phyloP scores from a whole-genome alignment of 2,797 vertebrate species.

The Champsocephalus gunnari region DNA sequence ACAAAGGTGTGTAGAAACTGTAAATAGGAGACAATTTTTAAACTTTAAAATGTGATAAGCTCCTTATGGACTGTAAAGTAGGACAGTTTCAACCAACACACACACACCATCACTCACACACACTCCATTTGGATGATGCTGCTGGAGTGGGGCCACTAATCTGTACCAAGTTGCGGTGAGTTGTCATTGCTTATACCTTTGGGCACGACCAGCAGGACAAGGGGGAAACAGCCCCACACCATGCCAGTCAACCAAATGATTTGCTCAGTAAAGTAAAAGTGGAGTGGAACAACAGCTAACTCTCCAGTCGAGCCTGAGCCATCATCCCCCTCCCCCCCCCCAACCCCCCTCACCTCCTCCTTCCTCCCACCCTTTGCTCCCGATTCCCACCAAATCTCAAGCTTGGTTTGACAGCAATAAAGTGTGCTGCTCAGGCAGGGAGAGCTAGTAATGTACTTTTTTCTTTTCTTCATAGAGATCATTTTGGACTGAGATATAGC shows the following conservation, averaged over 20 bases:
- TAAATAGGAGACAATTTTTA: constrained; percentile 6
- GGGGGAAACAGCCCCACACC: constrained; percentile 32
- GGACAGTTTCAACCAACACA: constrained; percentile 46
- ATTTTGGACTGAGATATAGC: constrained; percentile 64
- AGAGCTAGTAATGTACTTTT: constrained; percentile 71
- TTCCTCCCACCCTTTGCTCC: constrained; percentile 49
- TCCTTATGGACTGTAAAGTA: constrained; percentile 54
- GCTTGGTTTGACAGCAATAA: constrained; percentile 81
- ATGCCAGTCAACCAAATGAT: constrained; percentile 80
- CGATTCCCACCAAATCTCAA: constrained; percentile 78
- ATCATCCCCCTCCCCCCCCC: constrained; percentile 40
- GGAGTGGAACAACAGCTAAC: constrained; percentile 76
- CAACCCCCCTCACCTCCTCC: constrained; percentile 20
- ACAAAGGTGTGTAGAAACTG: background rate
- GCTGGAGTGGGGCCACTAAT: constrained; percentile 46
- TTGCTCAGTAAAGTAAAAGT: constrained; percentile 79
- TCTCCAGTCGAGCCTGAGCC: constrained; percentile 60
- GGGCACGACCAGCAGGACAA: constrained; percentile 52
- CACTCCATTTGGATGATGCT: constrained; percentile 33
- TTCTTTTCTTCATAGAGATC: constrained; percentile 67
- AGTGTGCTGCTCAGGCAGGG: constrained; percentile 72
- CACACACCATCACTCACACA: background rate
- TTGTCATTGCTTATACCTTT: constrained; percentile 47
- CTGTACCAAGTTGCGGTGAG: constrained; percentile 52
- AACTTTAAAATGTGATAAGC: constrained; percentile 59